Evolutionary conservation across 2,113 vertebrate genomes (phyloP).

Genomic region (Aptenodytes forsteri): DNA sequence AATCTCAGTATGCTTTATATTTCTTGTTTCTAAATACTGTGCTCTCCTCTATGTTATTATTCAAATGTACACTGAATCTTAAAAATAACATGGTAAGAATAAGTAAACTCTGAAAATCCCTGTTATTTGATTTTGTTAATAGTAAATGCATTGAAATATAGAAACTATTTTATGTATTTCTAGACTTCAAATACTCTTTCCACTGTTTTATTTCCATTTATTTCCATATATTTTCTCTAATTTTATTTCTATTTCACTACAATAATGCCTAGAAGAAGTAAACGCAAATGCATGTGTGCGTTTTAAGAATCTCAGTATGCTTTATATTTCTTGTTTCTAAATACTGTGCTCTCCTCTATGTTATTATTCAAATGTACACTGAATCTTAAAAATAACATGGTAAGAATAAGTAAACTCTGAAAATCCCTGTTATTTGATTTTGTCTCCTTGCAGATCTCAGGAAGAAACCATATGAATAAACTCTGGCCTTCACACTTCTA

Average conservation of each 20-base stretch:
- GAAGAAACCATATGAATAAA: constrained; percentile 31
- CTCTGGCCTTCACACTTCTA: not conserved
- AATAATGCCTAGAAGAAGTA: not conserved
- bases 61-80: not conserved
- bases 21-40: constrained; percentile 31
- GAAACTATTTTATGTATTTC: not conserved
- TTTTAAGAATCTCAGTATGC: constrained; percentile 19
- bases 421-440: constrained; percentile 55
- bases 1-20: not conserved
- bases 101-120: constrained; percentile 49
- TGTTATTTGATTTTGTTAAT: constrained; percentile 34
- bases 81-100: constrained; percentile 27
- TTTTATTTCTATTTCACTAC: not conserved
- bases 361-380: not conserved
- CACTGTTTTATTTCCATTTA: constrained; percentile 24
- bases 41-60: constrained; percentile 15
- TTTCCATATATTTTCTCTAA: not conserved
- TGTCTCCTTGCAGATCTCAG: constrained; percentile 21
- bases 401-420: constrained; percentile 40
- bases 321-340: constrained; percentile 37
- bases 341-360: constrained; percentile 9
- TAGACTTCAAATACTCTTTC: not conserved
- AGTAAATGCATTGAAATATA: constrained; percentile 11
- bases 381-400: constrained; percentile 20
- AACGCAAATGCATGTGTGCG: not conserved